Percentiles rank a stretch among this genome's conserved stretches.
These are phyloP conservation scores for Calidris pygmaea DNA, from an alignment of 2,113 vertebrate genomes.

Conservation along the genomic window DNA sequence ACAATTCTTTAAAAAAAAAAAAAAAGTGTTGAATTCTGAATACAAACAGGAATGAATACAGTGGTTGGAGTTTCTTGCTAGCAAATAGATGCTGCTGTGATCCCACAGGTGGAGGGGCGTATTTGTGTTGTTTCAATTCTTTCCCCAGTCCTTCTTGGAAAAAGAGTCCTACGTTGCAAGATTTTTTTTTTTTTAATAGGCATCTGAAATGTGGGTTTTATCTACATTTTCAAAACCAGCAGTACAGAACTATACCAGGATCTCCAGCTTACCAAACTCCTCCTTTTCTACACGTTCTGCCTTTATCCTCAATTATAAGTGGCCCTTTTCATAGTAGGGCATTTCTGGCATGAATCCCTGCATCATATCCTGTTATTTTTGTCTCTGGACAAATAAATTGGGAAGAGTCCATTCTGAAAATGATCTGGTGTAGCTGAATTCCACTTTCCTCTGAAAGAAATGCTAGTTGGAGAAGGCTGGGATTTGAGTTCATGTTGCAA, in stretches of 20 bases:
- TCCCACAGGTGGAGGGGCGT: background rate
- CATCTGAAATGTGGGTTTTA: background rate
- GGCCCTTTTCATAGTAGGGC: background rate
- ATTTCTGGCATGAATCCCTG: background rate
- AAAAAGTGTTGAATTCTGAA: background rate
- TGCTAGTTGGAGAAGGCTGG: background rate
- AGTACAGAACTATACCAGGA: background rate
- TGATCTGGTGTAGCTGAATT: background rate
- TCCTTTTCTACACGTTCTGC: background rate
- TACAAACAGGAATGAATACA: background rate
- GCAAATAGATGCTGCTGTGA: background rate
- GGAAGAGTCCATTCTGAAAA: background rate
- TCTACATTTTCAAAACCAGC: background rate
- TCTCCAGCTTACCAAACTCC: background rate
- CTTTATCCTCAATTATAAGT: background rate
- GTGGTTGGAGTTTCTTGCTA: background rate
- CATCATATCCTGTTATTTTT: background rate
- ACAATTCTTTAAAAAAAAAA: background rate
- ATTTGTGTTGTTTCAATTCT: background rate
- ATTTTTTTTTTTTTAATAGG: background rate
- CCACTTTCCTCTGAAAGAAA: background rate
- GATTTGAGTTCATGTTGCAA: background rate
- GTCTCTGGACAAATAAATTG: background rate
- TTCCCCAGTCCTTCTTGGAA: background rate
- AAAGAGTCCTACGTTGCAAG: background rate